phyloP scores from a whole-genome alignment of 2,888 invertebrate species.

The Lithophane semibrunnea region DNA sequence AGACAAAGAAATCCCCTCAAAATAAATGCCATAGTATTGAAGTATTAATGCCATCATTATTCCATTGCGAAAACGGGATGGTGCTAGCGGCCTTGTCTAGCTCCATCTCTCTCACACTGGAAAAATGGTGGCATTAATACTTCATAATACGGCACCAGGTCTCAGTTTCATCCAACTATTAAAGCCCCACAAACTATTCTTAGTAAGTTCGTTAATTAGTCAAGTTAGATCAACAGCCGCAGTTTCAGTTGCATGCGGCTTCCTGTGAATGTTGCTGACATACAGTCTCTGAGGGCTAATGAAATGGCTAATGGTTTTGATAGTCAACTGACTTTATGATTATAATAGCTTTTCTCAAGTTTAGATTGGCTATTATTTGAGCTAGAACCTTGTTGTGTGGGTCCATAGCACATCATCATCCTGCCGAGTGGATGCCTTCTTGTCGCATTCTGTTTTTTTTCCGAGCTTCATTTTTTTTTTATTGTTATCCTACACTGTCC shows the following conservation, averaged over 20 bases:
- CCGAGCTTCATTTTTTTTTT: too few relatives aligned
- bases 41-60: too few relatives aligned
- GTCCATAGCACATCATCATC: too few relatives aligned
- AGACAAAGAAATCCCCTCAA: not conserved
- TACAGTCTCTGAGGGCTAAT: not conserved
- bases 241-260: slow-evolving; percentile 2
- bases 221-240: slow-evolving; percentile 4
- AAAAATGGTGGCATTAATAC: too few relatives aligned
- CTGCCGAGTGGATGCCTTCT: too few relatives aligned
- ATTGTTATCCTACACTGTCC: too few relatives aligned
- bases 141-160: too few relatives aligned
- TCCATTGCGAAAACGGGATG: too few relatives aligned
- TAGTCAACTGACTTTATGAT: not conserved
- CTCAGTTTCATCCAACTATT: not conserved
- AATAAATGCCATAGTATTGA: slow-evolving; percentile 6
- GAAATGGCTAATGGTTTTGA: not conserved
- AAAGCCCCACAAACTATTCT: slow-evolving; percentile 23
- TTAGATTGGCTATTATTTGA: not conserved
- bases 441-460: too few relatives aligned
- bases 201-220: slow-evolving; percentile 17
- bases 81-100: too few relatives aligned
- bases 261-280: not conserved
- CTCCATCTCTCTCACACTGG: too few relatives aligned
- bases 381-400: too few relatives aligned
- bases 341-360: not conserved